phyloP scores from a whole-genome alignment of 2,113 vertebrate genomes.

The Saguinus midas region DNA sequence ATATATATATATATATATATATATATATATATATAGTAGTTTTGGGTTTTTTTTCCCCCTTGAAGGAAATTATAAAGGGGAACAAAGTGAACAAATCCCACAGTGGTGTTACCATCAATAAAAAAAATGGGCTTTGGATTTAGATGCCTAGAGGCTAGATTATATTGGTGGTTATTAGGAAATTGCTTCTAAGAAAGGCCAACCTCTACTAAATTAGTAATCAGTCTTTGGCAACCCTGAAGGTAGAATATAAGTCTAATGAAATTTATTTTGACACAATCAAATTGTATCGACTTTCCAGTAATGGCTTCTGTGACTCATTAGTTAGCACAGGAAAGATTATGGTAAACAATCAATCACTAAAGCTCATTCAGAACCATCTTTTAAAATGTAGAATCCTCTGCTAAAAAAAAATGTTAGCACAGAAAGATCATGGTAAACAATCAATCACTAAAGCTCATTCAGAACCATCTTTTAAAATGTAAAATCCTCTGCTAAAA shows the following conservation, averaged over 20 bases:
- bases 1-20: background rate
- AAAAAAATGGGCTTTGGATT: background rate
- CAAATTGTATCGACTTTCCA: conserved; percentile 33
- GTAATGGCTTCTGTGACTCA: conserved; percentile 20
- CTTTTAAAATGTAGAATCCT: background rate
- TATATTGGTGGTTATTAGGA: conserved; percentile 19
- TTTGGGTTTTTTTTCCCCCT: background rate
- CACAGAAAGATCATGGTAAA: no score
- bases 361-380: background rate
- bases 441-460: background rate
- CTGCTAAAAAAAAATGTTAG: conserved; percentile 18
- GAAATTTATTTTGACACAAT: conserved; percentile 23
- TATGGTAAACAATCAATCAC: background rate
- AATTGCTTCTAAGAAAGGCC: conserved; percentile 28
- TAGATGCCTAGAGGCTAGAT: background rate
- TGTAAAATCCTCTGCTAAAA: background rate
- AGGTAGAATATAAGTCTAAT: conserved; percentile 6
- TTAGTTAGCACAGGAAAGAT: background rate
- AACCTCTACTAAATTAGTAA: conserved; percentile 12
- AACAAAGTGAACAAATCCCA: background rate
- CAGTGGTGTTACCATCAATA: background rate
- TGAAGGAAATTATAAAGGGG: background rate
- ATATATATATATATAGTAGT: background rate
- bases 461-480: conserved; percentile 1
- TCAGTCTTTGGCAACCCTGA: conserved; percentile 2